These are phyloP conservation scores for Scarus forsteni DNA, from an alignment of 2,797 vertebrate species.

Conservation along the genomic window DNA sequence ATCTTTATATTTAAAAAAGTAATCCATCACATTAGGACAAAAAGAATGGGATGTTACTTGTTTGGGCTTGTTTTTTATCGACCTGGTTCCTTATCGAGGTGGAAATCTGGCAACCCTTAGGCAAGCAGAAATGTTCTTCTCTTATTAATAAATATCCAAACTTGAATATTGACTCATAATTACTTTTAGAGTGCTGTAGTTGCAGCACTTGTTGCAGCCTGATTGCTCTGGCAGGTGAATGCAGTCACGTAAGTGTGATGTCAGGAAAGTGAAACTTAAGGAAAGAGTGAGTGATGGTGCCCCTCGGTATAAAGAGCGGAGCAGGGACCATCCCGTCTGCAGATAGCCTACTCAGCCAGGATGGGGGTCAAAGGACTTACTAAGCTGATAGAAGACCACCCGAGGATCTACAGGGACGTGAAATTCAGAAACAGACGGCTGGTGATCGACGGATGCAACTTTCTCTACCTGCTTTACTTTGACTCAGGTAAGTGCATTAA, in stretches of 20 bases:
- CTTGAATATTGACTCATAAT: too few species aligned
- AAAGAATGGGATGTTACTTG: too few species aligned
- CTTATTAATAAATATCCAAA: too few species aligned
- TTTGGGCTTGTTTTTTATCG: too few species aligned
- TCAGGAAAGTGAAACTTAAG: slow-evolving; percentile 60
- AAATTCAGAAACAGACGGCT: slow-evolving; percentile 77
- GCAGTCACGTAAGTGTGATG: background rate
- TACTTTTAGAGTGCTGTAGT: too few species aligned
- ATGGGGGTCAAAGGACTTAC: slow-evolving; percentile 87
- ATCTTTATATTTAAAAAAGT: too few species aligned
- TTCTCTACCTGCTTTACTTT: slow-evolving; percentile 81
- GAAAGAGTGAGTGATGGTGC: background rate
- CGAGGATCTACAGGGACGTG: slow-evolving; percentile 73
- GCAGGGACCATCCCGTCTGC: accelerated
- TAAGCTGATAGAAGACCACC: slow-evolving; percentile 71
- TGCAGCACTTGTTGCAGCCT: background rate
- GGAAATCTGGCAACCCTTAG: too few species aligned
- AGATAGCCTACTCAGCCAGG: accelerated
- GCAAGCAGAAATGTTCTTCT: too few species aligned
- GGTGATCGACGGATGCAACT: slow-evolving; percentile 87
- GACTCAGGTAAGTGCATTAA: background rate
- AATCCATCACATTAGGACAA: too few species aligned
- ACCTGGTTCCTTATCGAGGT: too few species aligned
- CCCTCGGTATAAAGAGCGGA: background rate
- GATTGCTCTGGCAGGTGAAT: background rate